phyloP scores from a whole-genome alignment of 2,113 vertebrate genomes.

The Ptilorrhoa leucosticta region DNA sequence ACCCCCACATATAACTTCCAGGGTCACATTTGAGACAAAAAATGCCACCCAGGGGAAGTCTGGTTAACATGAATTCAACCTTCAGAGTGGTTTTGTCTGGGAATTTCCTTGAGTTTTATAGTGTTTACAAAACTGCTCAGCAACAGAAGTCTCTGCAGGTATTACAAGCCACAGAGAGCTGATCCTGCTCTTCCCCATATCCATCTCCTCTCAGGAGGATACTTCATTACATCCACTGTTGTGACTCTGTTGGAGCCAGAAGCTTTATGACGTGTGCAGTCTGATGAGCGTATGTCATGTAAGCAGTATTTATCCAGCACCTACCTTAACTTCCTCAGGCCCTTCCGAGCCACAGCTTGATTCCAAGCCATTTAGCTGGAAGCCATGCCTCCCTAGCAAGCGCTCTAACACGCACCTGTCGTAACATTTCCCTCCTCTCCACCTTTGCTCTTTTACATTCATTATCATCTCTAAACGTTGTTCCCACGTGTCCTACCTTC shows the following conservation, averaged over 20 bases:
- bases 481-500: background rate
- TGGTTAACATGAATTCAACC: background rate
- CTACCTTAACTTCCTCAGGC: background rate
- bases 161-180: background rate
- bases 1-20: background rate
- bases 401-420: background rate
- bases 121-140: background rate
- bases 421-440: background rate
- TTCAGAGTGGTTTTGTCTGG: slow-evolving; percentile 5
- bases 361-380: background rate
- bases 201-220: background rate
- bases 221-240: background rate
- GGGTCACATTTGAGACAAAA: background rate
- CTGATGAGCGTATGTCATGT: background rate
- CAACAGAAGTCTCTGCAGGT: background rate
- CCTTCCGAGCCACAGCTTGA: background rate
- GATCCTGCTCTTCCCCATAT: background rate
- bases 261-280: background rate
- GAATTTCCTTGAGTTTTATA: slow-evolving; percentile 18
- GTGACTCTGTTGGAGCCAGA: background rate
- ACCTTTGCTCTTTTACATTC: background rate
- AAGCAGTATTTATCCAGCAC: slow-evolving; percentile 6
- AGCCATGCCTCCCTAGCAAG: background rate
- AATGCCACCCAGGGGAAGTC: background rate
- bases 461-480: background rate